Evolutionary conservation across 2,113 vertebrate genomes (phyloP).

Genomic region (Gobio gobio): DNA sequence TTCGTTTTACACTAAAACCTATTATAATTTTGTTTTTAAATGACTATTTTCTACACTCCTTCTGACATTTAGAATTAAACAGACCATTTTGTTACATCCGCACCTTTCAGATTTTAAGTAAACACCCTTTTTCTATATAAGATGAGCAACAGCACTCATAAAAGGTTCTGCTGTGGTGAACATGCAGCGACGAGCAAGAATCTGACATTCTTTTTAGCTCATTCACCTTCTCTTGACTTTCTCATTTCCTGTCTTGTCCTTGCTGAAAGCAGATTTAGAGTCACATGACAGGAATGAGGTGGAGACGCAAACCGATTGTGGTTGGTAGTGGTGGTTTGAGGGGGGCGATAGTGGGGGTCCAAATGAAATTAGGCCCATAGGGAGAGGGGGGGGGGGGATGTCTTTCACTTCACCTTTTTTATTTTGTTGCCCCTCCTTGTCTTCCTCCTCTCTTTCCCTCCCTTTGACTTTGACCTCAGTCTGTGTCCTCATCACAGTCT

Average conservation of each 20-base stretch:
- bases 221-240: slow-evolving; percentile 38
- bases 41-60: not conserved
- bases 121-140: not conserved
- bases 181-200: not conserved
- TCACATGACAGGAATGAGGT: slow-evolving; percentile 24
- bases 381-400: not conserved
- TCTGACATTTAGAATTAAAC: not conserved
- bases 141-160: not conserved
- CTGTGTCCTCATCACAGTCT: slow-evolving; percentile 35
- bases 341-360: not conserved
- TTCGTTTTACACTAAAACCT: not conserved
- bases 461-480: slow-evolving; percentile 44
- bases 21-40: not conserved
- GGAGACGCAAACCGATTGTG: not conserved
- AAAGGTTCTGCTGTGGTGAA: not conserved
- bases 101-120: not conserved
- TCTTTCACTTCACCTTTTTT: slow-evolving; percentile 45
- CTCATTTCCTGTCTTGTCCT: slow-evolving; percentile 40
- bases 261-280: slow-evolving; percentile 30
- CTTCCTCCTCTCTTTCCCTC: not conserved
- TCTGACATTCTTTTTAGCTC: not conserved
- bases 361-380: slow-evolving; percentile 39
- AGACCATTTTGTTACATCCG: not conserved
- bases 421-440: not conserved
- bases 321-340: not conserved